Conservation (phyloP, 2,113 vertebrate species). For the Coptodon bakossiorum region DNA sequence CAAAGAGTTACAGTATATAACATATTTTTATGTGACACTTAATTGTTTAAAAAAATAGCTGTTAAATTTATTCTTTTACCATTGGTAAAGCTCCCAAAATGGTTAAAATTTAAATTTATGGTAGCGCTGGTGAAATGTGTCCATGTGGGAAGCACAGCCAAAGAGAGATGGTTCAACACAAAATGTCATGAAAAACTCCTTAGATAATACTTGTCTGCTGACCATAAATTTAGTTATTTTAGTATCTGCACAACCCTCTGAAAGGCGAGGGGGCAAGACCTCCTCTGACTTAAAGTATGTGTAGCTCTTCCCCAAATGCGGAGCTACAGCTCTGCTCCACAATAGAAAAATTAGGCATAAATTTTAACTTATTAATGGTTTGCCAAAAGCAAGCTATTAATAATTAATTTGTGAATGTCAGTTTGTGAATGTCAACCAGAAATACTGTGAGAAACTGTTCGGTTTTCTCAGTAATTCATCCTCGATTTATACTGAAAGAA, state of each 20-base stretch:
- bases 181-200: background rate
- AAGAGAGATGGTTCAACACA: background rate
- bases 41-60: background rate
- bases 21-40: background rate
- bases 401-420: background rate
- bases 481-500: accelerated
- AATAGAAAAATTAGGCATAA: accelerated
- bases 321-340: background rate
- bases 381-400: background rate
- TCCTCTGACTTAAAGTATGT: background rate
- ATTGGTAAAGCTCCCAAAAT: background rate
- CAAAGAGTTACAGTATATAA: background rate
- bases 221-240: background rate
- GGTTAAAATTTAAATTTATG: background rate
- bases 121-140: background rate
- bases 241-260: background rate
- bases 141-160: background rate
- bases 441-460: background rate
- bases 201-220: background rate
- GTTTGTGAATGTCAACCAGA: background rate
- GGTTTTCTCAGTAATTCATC: background rate
- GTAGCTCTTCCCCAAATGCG: accelerated
- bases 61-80: background rate
- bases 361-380: background rate
- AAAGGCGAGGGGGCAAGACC: background rate